Conservation (phyloP, 2,113 vertebrate genomes). For the Hoplias malabaricus region DNA sequence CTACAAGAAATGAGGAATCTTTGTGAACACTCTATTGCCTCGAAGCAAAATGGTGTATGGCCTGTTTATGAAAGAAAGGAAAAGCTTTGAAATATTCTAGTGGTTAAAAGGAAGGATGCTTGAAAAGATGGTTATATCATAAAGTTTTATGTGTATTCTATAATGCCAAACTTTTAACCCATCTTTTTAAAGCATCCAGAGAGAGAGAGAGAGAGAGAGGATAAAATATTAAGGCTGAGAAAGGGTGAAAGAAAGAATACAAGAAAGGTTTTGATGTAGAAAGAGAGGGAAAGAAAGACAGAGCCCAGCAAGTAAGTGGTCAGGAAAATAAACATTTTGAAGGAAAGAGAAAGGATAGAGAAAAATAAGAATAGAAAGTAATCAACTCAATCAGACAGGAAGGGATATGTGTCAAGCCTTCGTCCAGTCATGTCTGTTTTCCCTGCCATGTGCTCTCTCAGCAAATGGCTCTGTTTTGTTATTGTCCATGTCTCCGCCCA, state of each 20-base stretch:
- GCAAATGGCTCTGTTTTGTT: too few relatives aligned
- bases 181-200: background rate
- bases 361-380: slow-evolving; percentile 1
- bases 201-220: background rate
- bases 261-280: too few relatives aligned
- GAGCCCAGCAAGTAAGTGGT: background rate
- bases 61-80: background rate
- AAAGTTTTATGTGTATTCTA: background rate
- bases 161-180: background rate
- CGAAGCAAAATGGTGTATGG: background rate
- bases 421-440: too few relatives aligned
- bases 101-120: background rate
- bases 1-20: background rate
- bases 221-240: background rate
- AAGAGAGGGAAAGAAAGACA: background rate
- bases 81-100: background rate
- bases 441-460: too few relatives aligned
- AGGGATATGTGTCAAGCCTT: too few relatives aligned
- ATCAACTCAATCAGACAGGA: too few relatives aligned
- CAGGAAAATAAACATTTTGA: too few relatives aligned
- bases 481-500: too few relatives aligned
- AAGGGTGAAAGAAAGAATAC: background rate
- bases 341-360: background rate
- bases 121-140: background rate
- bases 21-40: background rate